Percentiles rank a stretch among this genome's conserved stretches.
Conservation (phyloP, 2,888 invertebrate genomes). For the Chirona hameri region DNA sequence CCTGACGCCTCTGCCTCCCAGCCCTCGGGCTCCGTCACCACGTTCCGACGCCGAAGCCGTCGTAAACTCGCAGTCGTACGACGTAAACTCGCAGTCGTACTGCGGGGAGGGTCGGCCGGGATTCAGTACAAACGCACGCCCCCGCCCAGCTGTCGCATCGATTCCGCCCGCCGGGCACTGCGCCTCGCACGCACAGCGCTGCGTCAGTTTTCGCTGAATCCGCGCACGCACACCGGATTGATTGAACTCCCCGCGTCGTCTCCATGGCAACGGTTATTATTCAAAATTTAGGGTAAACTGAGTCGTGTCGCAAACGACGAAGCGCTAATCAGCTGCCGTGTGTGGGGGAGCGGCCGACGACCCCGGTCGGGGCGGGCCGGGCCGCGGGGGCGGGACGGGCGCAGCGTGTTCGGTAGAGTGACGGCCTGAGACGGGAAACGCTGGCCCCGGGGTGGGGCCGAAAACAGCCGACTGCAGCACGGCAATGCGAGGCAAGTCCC, state of each 20-base stretch:
- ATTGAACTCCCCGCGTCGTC: neutral
- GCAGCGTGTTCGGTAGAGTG: too few species aligned
- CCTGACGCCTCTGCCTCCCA: too few species aligned
- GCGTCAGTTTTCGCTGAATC: neutral
- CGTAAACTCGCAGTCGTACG: too few species aligned
- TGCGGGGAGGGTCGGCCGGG: neutral
- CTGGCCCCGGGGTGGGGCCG: too few species aligned
- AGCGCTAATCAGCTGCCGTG: neutral
- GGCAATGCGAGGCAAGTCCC: too few species aligned
- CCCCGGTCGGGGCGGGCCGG: neutral
- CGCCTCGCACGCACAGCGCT: neutral
- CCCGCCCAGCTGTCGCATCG: neutral
- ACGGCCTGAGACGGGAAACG: neutral
- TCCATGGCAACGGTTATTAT: constrained; percentile 5
- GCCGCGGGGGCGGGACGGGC: too few species aligned
- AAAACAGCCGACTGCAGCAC: too few species aligned
- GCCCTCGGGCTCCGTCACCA: too few species aligned
- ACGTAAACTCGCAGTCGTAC: too few species aligned
- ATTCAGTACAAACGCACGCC: neutral
- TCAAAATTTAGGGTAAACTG: constrained; percentile 24
- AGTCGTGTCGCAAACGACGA: neutral
- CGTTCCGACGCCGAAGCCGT: too few species aligned
- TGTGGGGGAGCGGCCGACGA: neutral
- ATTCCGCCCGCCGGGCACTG: neutral
- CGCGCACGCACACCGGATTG: constrained; percentile 13